Evolutionary conservation across 2,797 vertebrate genomes (phyloP).

Genomic region (Myiotriccus ornatus): DNA sequence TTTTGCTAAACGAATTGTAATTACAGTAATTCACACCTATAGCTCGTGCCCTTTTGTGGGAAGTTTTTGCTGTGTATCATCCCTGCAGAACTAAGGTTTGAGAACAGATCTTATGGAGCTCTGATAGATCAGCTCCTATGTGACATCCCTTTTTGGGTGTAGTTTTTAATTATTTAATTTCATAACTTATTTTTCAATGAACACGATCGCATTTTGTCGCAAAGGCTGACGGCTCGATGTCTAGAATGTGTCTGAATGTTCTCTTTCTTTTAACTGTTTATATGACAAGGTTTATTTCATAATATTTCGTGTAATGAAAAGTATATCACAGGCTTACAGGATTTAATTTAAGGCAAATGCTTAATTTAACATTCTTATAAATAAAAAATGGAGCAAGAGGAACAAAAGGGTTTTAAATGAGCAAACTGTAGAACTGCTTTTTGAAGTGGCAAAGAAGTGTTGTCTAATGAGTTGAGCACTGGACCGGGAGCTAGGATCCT

Average conservation of each 20-base stretch:
- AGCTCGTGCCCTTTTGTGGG: conserved; percentile 11
- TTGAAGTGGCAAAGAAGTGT: neutral
- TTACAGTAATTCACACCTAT: conserved; percentile 41
- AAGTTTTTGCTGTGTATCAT: neutral
- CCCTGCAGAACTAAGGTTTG: neutral
- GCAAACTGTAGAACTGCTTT: neutral
- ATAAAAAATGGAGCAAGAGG: conserved; percentile 36
- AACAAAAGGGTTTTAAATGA: conserved; percentile 15
- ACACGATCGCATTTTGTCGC: neutral
- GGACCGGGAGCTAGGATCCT: neutral
- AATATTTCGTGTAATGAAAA: conserved; percentile 1
- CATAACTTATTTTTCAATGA: neutral
- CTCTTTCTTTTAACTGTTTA: neutral
- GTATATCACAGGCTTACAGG: neutral
- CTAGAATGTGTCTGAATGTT: neutral
- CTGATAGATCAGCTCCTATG: neutral
- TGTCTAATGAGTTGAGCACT: neutral
- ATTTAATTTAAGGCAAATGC: conserved; percentile 43
- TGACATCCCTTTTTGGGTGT: neutral
- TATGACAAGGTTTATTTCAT: neutral
- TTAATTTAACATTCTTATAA: conserved; percentile 43
- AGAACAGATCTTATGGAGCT: conserved; percentile 49
- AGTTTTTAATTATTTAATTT: conserved; percentile 3
- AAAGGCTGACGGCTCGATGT: neutral
- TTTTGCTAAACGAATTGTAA: conserved; percentile 49